A percentile compares a stretch with the other conserved stretches of the same genome.
Conservation (phyloP, 2,113 vertebrate genomes). For the Scomber scombrus region DNA sequence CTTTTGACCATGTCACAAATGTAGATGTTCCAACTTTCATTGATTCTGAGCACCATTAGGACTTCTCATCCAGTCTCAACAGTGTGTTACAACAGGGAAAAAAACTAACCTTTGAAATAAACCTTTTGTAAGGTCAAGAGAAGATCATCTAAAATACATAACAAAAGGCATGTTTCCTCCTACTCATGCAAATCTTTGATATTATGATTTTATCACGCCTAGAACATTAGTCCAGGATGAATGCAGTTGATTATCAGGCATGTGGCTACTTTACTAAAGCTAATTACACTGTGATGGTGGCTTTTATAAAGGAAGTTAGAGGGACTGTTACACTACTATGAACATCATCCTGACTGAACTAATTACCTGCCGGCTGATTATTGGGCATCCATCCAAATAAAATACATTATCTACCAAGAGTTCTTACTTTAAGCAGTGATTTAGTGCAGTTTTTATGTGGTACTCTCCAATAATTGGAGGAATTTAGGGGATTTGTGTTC, state of each 20-base stretch:
- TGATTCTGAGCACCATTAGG: too few relatives aligned
- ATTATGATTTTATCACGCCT: neutral
- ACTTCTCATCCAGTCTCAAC: too few relatives aligned
- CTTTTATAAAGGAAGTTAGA: constrained; percentile 2
- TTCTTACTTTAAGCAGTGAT: constrained; percentile 37
- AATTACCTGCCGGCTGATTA: constrained; percentile 44
- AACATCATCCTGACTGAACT: constrained; percentile 32
- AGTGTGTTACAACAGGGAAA: neutral
- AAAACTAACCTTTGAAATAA: neutral
- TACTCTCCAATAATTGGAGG: constrained; percentile 25
- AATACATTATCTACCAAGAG: constrained; percentile 25
- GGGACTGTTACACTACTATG: constrained; percentile 3
- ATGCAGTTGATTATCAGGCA: constrained; percentile 4
- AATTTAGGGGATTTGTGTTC: constrained; percentile 32
- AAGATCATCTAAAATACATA: too few relatives aligned
- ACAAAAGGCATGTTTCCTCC: neutral
- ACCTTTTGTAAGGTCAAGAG: neutral
- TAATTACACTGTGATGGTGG: constrained; percentile 19
- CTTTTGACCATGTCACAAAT: too few relatives aligned
- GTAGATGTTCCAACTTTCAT: too few relatives aligned
- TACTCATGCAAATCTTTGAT: neutral
- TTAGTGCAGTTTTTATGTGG: constrained; percentile 22
- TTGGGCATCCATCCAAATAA: constrained; percentile 35
- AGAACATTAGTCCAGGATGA: constrained; percentile 3
- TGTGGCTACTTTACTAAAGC: constrained; percentile 34